Percentiles rank a stretch among this genome's conserved stretches.
Evolutionary conservation across 2,113 vertebrate species (phyloP).

Genomic region (Pseudorectes ferrugineus): DNA sequence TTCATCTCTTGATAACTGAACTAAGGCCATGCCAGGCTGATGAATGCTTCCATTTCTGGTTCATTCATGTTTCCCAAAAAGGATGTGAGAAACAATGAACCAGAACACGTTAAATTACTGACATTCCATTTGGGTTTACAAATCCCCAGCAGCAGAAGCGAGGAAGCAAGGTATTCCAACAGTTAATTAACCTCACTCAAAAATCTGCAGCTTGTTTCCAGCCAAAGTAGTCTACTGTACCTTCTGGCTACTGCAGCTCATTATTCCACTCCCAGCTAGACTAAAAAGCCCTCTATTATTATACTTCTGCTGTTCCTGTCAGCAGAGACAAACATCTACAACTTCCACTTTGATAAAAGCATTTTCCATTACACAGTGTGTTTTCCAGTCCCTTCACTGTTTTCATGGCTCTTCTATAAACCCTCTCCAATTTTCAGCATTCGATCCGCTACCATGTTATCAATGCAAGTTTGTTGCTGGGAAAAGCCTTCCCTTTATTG

Average conservation of each 20-base stretch:
- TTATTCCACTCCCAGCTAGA: slow-evolving; percentile 10
- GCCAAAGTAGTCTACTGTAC: not conserved
- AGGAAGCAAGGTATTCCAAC: slow-evolving; percentile 28
- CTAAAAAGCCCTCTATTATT: slow-evolving; percentile 46
- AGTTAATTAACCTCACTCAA: slow-evolving; percentile 35
- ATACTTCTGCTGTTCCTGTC: slow-evolving; percentile 44
- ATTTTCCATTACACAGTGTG: not conserved
- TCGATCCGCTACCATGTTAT: not conserved
- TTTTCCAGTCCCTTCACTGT: slow-evolving; percentile 20
- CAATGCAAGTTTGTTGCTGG: slow-evolving; percentile 7
- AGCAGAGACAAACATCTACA: slow-evolving; percentile 45
- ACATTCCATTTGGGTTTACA: not conserved
- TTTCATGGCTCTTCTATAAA: slow-evolving; percentile 30
- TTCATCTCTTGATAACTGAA: not conserved
- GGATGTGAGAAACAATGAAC: not conserved
- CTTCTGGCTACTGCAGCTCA: slow-evolving; percentile 36
- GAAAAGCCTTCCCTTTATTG: slow-evolving; percentile 50
- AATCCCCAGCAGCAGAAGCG: not conserved
- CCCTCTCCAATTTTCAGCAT: slow-evolving; percentile 36
- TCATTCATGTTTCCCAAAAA: not conserved
- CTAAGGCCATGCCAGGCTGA: not conserved
- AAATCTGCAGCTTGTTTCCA: slow-evolving; percentile 29
- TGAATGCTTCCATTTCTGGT: not conserved
- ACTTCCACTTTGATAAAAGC: slow-evolving; percentile 25
- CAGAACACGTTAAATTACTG: not conserved